These are phyloP conservation scores for Cyanistes caeruleus DNA, from an alignment of 2,113 vertebrate genomes.

Conservation along the genomic window DNA sequence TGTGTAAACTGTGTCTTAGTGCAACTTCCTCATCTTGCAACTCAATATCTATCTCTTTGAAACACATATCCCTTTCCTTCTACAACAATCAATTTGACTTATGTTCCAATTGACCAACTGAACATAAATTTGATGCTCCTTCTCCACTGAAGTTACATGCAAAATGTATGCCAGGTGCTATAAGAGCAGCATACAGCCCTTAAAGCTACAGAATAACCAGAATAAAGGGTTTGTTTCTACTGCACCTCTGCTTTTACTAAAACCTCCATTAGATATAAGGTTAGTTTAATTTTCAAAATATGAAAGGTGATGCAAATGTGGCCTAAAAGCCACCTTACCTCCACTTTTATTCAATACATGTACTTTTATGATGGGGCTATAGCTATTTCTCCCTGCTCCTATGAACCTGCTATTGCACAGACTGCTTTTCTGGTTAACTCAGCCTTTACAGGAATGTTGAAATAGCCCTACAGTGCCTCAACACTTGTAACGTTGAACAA, in stretches of 20 bases:
- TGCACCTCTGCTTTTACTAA: constrained; percentile 43
- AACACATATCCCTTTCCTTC: constrained; percentile 16
- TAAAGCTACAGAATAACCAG: constrained; percentile 38
- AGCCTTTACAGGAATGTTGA: constrained; percentile 56
- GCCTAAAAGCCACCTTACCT: background rate
- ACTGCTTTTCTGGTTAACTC: constrained; percentile 30
- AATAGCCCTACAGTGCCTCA: constrained; percentile 41
- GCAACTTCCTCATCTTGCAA: constrained; percentile 51
- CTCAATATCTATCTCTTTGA: background rate
- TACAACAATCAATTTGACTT: background rate
- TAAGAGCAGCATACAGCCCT: constrained; percentile 64
- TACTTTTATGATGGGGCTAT: constrained; percentile 16
- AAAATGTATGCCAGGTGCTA: constrained; percentile 36
- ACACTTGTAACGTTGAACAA: constrained; percentile 24
- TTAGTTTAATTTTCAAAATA: constrained; percentile 60
- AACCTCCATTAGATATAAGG: constrained; percentile 33
- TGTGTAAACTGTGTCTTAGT: constrained; percentile 62
- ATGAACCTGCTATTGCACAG: constrained; percentile 40
- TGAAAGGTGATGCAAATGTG: constrained; percentile 21
- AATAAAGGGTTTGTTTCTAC: constrained; percentile 23
- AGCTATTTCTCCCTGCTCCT: constrained; percentile 31
- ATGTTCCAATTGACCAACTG: background rate
- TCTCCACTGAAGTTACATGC: constrained; percentile 39
- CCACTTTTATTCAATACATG: constrained; percentile 16
- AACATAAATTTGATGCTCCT: constrained; percentile 14